A percentile compares a stretch with the other conserved stretches of the same genome.
Conservation (phyloP, 2,113 vertebrate species). For the Melanotaenia duboulayi region DNA sequence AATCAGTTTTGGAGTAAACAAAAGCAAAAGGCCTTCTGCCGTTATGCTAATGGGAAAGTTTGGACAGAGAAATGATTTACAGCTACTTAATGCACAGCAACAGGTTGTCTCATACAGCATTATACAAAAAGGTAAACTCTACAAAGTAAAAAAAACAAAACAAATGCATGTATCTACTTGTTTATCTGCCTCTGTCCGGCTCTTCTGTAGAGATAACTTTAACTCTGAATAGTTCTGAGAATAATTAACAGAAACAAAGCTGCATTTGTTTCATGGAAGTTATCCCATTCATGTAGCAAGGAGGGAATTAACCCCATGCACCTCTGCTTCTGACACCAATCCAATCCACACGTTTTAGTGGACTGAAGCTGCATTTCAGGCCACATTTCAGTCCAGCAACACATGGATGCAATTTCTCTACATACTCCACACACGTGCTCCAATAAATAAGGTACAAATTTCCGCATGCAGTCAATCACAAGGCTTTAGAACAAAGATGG, state of each 20-base stretch:
- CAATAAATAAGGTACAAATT: not conserved
- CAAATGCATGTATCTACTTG: not conserved
- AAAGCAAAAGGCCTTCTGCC: no score
- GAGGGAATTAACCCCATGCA: not conserved
- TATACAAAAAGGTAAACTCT: no score
- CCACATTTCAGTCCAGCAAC: not conserved
- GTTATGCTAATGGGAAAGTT: no score
- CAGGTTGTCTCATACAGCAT: no score
- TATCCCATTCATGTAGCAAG: not conserved
- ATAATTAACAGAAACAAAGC: conserved; percentile 5
- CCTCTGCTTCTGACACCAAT: not conserved
- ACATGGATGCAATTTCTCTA: no score
- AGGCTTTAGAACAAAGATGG: not conserved
- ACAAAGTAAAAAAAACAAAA: not conserved
- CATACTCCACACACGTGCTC: not conserved
- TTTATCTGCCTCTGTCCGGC: not conserved
- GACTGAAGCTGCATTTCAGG: not conserved
- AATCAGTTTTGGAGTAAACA: no score
- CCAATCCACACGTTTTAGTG: not conserved
- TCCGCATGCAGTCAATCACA: not conserved
- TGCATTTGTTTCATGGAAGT: not conserved
- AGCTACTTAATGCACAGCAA: no score
- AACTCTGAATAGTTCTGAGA: not conserved
- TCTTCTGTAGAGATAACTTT: not conserved
- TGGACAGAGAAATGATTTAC: not conserved